Conservation (phyloP, 2,797 vertebrate species). For the Cynodonichthys magdalenae region DNA sequence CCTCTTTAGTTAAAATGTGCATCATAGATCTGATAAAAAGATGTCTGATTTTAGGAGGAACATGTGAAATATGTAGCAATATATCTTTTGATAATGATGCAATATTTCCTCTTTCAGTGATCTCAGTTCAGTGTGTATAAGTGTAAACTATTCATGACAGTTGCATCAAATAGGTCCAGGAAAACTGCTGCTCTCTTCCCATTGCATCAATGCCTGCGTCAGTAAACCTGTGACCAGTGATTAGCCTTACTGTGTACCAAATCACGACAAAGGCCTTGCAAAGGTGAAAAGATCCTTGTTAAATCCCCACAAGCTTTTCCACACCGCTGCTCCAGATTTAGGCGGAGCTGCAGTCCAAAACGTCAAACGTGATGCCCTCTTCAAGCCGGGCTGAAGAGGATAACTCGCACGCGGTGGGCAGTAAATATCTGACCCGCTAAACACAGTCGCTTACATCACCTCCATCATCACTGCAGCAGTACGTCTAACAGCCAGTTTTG, state of each 20-base stretch:
- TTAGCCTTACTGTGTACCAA: conserved; percentile 41
- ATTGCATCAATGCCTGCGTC: conserved; percentile 62
- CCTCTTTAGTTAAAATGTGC: too few relatives aligned
- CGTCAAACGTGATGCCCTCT: conserved; percentile 37
- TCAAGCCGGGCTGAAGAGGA: conserved; percentile 34
- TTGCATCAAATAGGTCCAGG: conserved; percentile 26
- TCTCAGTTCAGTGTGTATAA: conserved; percentile 4
- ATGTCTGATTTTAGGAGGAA: too few relatives aligned
- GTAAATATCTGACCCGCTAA: conserved; percentile 74
- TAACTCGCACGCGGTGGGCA: conserved; percentile 47
- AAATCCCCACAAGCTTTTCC: conserved; percentile 53
- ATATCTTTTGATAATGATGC: not conserved
- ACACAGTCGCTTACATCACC: conserved; percentile 71
- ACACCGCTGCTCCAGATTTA: conserved; percentile 55
- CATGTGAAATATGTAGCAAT: too few relatives aligned
- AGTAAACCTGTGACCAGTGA: conserved; percentile 48
- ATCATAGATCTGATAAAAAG: too few relatives aligned
- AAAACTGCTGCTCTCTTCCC: conserved; percentile 43
- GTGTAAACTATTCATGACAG: conserved; percentile 14
- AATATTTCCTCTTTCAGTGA: conserved; percentile 3
- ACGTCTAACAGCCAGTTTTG: conserved; percentile 37
- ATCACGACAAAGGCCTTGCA: conserved; percentile 40
- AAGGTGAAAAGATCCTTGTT: conserved; percentile 48
- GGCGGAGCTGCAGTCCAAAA: conserved; percentile 38
- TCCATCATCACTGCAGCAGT: conserved; percentile 53